Base-by-base conservation (phyloP, 2,113 vertebrate species). In the Microtus oregoni region DNA sequence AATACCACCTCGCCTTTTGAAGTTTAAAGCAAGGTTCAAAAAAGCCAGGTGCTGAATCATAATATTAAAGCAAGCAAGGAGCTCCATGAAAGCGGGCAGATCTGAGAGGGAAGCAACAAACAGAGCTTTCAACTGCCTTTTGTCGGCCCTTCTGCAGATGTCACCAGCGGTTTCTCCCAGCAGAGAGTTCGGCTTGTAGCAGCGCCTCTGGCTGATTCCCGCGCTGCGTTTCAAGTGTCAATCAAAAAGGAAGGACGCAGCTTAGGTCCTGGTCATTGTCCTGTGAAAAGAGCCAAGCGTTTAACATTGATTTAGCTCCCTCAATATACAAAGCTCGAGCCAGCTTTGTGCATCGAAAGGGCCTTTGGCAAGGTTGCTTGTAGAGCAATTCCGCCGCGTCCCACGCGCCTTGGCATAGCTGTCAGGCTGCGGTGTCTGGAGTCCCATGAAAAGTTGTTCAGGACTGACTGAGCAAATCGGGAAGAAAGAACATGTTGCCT, bases 171-270 rank as follows among this genome's bases (percentile, higher is more conserved):
- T 99, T 99, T 99, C 99, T 99, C 98, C 99, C 98, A 99, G 99
- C 99, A 98, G 99, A 99, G 99, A 99, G 98, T 98, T 99, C 99
- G 99, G 99, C 99, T 99, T 98, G 99, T 99, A 99, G 99, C 99
- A 98, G 99, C 97, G 99, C 99, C 99, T 99, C 99, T 99, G 99
- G 99, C 99, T 99, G 98, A 99, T 99, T 99, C 99, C 99, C 99
- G 98, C 98, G 99, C 99, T 99, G 99, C 99, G 99, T 99, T 99
- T 99, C 99, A 99, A 99, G 99, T 99, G 99, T 99, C 99, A 99
- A 99, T 99, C 99, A 99, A 98, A 99, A 98, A 98, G 99, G 99
- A 99, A 99, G 99, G 99, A 99, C 99, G 98, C 98, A 99, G 98
- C 99, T 99, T 98, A 99, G 99, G 99, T 99, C 99, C 98, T 99